Conservation (phyloP, 1,140 invertebrate species). For the Drosophila watanabei region DNA sequence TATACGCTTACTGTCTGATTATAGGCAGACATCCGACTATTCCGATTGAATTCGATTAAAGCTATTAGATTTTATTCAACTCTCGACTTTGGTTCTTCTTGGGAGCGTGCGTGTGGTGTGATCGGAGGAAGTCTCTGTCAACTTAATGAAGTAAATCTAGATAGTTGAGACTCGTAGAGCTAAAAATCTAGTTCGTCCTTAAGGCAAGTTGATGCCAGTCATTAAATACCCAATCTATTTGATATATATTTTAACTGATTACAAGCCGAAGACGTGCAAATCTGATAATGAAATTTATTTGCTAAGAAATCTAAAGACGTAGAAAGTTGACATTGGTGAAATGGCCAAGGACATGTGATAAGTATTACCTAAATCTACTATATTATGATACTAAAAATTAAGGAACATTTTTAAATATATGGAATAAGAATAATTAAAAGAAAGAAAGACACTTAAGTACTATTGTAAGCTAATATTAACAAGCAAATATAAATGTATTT, state of each 20-base stretch:
- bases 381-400: no score
- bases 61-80: constrained; percentile 11
- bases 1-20: constrained; percentile 36
- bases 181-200: neutral
- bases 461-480: no score
- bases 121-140: neutral
- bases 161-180: neutral
- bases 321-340: constrained; percentile 2
- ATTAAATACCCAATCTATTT: neutral
- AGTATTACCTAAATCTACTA: neutral
- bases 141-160: neutral
- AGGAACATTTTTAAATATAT: no score
- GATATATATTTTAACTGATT: neutral
- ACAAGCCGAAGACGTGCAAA: neutral
- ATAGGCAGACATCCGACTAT: constrained; percentile 7
- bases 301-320: neutral
- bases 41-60: constrained; percentile 31
- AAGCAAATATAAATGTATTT: no score
- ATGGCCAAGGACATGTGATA: neutral
- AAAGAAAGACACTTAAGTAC: no score
- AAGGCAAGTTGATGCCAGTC: neutral
- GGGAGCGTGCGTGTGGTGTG: neutral
- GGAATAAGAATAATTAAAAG: no score
- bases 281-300: constrained; percentile 1
- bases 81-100: constrained; percentile 12